phyloP scores from a whole-genome alignment of 2,797 vertebrate genomes.

The Tauraco hartlaubi region DNA sequence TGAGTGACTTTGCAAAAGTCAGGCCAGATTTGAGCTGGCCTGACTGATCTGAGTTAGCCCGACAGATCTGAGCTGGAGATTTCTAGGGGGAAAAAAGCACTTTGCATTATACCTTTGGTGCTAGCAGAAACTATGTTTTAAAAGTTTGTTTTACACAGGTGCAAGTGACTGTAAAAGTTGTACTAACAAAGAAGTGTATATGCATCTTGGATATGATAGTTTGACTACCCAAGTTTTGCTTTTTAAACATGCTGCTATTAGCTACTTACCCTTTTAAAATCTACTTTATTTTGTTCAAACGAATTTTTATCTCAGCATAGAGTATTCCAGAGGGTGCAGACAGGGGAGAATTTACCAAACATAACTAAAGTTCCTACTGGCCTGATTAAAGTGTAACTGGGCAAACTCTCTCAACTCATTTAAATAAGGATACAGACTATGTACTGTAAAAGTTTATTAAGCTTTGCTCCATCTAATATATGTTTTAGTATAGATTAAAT shows the following conservation, averaged over 20 bases:
- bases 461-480: neutral
- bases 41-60: neutral
- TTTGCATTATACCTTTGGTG: neutral
- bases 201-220: neutral
- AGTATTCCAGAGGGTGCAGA: neutral
- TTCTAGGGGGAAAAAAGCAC: neutral
- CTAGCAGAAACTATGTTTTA: neutral
- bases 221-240: neutral
- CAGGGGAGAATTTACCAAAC: neutral
- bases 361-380: neutral
- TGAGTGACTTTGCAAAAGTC: neutral
- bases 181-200: neutral
- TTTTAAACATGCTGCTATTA: neutral
- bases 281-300: neutral
- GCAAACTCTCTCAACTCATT: neutral
- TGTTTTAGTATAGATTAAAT: neutral
- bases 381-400: neutral
- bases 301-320: neutral
- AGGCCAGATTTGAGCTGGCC: neutral
- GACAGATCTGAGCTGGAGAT: neutral
- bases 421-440: neutral
- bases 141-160: neutral
- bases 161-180: neutral
- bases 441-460: neutral
- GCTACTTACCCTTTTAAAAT: neutral